Conservation (phyloP, 2,113 vertebrate species). For the Marmota flaviventris region DNA sequence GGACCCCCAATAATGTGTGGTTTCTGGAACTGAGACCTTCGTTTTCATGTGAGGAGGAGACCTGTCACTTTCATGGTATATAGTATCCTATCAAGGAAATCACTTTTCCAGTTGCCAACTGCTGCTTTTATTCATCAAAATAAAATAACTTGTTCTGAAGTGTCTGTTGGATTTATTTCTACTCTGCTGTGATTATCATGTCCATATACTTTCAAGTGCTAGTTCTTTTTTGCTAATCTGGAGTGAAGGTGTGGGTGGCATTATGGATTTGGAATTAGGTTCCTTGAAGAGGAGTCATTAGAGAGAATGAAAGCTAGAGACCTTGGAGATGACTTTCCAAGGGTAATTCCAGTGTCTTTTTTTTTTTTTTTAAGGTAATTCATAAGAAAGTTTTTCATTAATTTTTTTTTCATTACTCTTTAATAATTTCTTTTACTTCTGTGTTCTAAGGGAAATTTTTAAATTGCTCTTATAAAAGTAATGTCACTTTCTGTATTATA, state of each 20-base stretch:
- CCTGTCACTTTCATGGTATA: background rate
- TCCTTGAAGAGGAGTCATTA: background rate
- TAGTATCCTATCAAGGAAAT: constrained; percentile 19
- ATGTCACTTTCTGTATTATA: background rate
- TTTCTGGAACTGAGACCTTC: constrained; percentile 35
- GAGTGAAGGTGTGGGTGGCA: background rate
- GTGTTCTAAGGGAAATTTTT: background rate
- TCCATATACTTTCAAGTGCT: background rate
- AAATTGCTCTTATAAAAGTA: background rate
- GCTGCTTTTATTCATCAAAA: constrained; percentile 66
- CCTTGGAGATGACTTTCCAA: constrained; percentile 9
- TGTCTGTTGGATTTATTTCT: constrained; percentile 57
- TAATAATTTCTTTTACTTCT: background rate
- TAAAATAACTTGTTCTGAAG: constrained; percentile 66
- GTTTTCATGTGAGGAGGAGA: background rate
- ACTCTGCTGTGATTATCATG: background rate
- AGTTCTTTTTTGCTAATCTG: background rate
- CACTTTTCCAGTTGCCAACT: background rate
- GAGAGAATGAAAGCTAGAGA: background rate
- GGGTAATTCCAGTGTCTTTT: background rate
- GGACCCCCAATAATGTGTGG: background rate
- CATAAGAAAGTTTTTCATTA: background rate
- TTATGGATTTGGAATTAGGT: background rate
- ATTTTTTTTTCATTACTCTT: background rate
- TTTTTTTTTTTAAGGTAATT: background rate